phyloP scores from a whole-genome alignment of 23 tunicate genomes.

The Halocynthia aurantium region DNA sequence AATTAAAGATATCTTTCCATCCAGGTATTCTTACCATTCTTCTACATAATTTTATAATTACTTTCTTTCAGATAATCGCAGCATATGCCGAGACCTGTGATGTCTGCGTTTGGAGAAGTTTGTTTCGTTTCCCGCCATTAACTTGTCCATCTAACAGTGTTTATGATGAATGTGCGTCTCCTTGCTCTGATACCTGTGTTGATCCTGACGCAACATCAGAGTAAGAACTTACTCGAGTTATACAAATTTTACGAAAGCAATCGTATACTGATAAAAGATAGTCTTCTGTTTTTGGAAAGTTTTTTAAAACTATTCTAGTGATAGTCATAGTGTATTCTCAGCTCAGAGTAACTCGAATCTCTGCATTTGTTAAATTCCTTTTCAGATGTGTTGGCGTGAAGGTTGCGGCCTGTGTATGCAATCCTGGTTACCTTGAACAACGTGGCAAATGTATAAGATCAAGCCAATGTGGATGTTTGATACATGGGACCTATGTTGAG shows the following conservation, averaged over 20 bases:
- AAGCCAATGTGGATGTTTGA: conserved; percentile 1
- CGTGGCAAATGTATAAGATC: background rate
- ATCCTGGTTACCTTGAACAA: background rate
- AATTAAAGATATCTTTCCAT: background rate
- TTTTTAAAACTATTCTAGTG: too few species aligned
- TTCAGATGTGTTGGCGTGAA: too few species aligned
- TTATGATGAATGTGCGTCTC: conserved; percentile 1
- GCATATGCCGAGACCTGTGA: conserved; percentile 37
- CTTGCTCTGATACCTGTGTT: too few species aligned
- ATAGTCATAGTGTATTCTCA: too few species aligned
- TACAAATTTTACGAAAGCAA: too few species aligned
- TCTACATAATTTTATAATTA: background rate
- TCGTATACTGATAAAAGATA: too few species aligned
- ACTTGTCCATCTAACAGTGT: conserved; percentile 1
- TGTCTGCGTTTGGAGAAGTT: conserved; percentile 55
- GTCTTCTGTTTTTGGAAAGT: too few species aligned
- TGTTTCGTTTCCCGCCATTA: background rate
- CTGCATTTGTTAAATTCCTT: too few species aligned
- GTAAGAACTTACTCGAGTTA: too few species aligned
- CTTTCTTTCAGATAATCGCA: background rate
- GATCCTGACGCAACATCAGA: too few species aligned
- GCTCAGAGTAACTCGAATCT: too few species aligned
- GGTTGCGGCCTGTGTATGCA: background rate
- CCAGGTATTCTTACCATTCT: background rate
- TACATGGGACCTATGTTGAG: background rate